Base-by-base conservation (phyloP, 92 coral and sea anemone species). In the Epizoanthus scotinus region DNA sequence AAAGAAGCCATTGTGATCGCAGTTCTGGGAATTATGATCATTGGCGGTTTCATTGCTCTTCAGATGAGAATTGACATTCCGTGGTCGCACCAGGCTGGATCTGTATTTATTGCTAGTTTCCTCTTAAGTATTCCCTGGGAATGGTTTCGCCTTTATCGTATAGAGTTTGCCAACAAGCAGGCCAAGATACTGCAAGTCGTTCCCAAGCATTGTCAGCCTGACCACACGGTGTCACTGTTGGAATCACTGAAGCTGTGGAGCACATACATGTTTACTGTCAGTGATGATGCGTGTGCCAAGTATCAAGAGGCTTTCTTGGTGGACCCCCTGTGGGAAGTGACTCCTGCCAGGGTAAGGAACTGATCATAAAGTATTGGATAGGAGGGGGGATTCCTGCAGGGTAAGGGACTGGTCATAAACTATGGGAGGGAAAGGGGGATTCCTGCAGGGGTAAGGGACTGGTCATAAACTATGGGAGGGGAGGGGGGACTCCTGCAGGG, bases 271-370 rank as follows among this genome's bases (percentile, higher is more conserved):
- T 87, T 95, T 21, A 83, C 86, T 1, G 86, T 90, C 69, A 72
- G 73, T 13, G 89, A 89, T 19, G 93, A 88, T 54, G 61, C 80
- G 0, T 95, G 99, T 57, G 83, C 86, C 13, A 91, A 85, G 81
- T 95, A 93, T 73, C 98, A 95, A 54, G 98, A 95, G 74, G 92
- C 92, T 6, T 73, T 95, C 29, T 85, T 95, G 75, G 96, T 95
- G 61, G 99, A 95, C 73, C 98, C 99, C 52, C 54, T 93, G 40
- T 95, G 95, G 98, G 99, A 95, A 78, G 94, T 95, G 14, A 84
- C 98, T 40, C 99, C 99, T 71, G 86, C 94, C 21, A 86, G 71
- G 89, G 99, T 95, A 80, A 82, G 90, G 36, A 4, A 31, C 36
- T 31, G 36, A 4, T 31, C 36, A 31, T 31, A 4, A 31, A 31